Base-by-base conservation (phyloP, 2,888 invertebrate species). In the Drosophila dives region DNA sequence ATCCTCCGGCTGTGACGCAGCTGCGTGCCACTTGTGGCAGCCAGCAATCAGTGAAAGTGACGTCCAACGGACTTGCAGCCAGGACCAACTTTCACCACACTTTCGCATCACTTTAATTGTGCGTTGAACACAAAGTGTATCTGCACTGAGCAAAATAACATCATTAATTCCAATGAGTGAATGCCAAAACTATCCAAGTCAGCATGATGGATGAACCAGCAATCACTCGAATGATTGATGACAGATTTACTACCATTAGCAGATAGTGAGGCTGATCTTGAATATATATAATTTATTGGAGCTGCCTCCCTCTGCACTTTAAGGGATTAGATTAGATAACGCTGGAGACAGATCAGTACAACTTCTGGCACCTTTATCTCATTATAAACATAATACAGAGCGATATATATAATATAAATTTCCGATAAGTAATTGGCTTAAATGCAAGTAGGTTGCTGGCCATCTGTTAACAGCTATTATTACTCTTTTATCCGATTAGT, bases 21-120 rank as follows among this genome's bases (percentile, higher is more conserved):
- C 69, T 75, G 63, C 69, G 45, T 12, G 53, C 20, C 55, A 29
- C 55, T 59, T 65, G 65, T 33, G 12, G 51, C 23, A 23, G 54
- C 17, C 49, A 26, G 34, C 17, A 36, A 54, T 54, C 62, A 72
- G 76, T 51, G 76, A 77, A 77, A 74, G 78, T 78, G 65, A 63
- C 40, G 68, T 54, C 34, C 15, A 6, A 15, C 45, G 4, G 26
- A 33, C n/a, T 15, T 33, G 29, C 33, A 33, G 10, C 42, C n/a
- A 50, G 23, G n/a, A 10, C 26, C 45, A 38, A 64, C 48, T 48
- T 56, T 29, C 29, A 11, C 50, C 17, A 17, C 50, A 29, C 20
- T 56, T 29, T 38, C n/a, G 12, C 17, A 23, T n/a, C 17, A 55
- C 55, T 55, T 55, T 26, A 33, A 51, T n/a, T 12, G 1, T 45